Conservation (phyloP, 2,888 invertebrate species). For the Myopa tessellatipennis region DNA sequence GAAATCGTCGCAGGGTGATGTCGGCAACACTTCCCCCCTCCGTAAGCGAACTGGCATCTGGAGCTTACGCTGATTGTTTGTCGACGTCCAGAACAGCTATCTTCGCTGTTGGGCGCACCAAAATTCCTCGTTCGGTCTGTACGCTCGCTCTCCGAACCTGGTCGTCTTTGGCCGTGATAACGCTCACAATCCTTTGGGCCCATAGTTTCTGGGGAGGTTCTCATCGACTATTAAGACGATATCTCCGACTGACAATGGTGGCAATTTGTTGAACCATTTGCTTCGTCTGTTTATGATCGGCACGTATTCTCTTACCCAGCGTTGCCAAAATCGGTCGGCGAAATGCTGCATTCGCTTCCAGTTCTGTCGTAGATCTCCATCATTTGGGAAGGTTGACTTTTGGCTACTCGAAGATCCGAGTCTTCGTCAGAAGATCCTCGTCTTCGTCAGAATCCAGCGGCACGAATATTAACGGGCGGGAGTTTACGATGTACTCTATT, state of each 20-base stretch:
- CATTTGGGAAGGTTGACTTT: conserved; percentile 37
- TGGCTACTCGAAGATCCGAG: conserved; percentile 43
- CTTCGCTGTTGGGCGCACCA: no score
- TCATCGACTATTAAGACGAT: not conserved
- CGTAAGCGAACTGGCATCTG: not conserved
- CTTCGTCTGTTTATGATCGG: conserved; percentile 39
- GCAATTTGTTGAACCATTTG: conserved; percentile 39
- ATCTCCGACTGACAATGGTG: conserved; percentile 4
- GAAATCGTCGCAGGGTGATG: no score
- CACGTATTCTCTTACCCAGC: conserved; percentile 43
- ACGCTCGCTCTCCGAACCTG: no score
- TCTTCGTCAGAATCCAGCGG: conserved; percentile 40
- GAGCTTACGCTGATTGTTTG: no score
- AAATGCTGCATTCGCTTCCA: conserved; percentile 43
- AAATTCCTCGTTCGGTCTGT: no score
- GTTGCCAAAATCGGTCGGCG: conserved; percentile 41
- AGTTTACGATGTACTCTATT: conserved; percentile 27
- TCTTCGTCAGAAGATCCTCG: conserved; percentile 46
- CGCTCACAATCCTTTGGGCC: not conserved
- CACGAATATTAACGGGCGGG: conserved; percentile 36
- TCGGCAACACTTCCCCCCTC: not conserved
- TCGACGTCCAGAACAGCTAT: no score
- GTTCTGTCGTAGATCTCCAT: conserved; percentile 41
- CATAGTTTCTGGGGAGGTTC: not conserved
- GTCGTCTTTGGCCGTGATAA: not conserved